phyloP scores from a whole-genome alignment of 1,140 invertebrate species.

The Reticulitermes speratus region DNA sequence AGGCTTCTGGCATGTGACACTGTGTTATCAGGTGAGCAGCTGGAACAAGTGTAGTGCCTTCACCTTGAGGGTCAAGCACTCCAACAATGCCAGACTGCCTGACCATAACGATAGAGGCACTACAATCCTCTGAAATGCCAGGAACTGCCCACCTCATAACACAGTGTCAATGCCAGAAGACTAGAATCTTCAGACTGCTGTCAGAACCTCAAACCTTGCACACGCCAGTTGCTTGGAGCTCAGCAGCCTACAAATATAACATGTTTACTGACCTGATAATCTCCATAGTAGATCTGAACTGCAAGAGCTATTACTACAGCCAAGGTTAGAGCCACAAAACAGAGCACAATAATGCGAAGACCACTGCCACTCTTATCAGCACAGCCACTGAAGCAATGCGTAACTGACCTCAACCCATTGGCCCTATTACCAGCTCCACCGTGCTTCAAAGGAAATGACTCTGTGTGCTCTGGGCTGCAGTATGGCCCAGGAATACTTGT shows the following conservation, averaged over 20 bases:
- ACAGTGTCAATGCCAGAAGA: too few relatives aligned
- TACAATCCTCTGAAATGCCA: too few relatives aligned
- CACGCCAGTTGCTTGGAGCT: too few relatives aligned
- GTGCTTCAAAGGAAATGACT: slow-evolving; percentile 35
- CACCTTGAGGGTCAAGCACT: too few relatives aligned
- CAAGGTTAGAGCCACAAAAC: slow-evolving; percentile 55
- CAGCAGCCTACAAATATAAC: neutral
- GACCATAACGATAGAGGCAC: too few relatives aligned
- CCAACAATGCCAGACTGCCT: too few relatives aligned
- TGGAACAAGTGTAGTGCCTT: too few relatives aligned
- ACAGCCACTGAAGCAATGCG: slow-evolving; percentile 41
- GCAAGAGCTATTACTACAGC: slow-evolving; percentile 65
- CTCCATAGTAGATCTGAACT: slow-evolving; percentile 65
- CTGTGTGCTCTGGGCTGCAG: slow-evolving; percentile 32
- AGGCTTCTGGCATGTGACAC: too few relatives aligned
- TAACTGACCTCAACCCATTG: neutral
- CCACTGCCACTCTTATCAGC: slow-evolving; percentile 48
- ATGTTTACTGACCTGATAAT: slow-evolving; percentile 56
- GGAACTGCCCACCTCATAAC: too few relatives aligned
- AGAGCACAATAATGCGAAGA: slow-evolving; percentile 53
- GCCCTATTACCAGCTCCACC: slow-evolving; percentile 36
- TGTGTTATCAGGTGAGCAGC: too few relatives aligned
- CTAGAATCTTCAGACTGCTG: too few relatives aligned
- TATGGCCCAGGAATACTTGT: slow-evolving; percentile 31
- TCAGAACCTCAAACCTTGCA: too few relatives aligned